phyloP scores from a whole-genome alignment of 2,797 vertebrate genomes.

The Amphiprion clarkii region DNA sequence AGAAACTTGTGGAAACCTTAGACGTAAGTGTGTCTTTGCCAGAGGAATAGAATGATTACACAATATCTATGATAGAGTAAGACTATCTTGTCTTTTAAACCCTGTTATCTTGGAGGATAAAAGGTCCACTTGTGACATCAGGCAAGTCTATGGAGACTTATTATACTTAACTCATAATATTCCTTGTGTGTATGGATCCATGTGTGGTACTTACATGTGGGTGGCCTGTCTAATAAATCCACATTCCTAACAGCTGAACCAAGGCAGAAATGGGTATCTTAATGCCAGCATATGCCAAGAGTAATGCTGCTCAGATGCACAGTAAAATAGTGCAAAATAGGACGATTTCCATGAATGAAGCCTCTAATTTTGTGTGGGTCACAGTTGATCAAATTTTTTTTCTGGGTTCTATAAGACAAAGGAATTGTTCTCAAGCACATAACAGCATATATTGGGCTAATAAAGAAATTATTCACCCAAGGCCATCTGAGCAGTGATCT shows the following conservation, averaged over 20 bases:
- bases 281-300: slow-evolving; percentile 2
- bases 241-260: slow-evolving; percentile 11
- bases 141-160: slow-evolving; percentile 7
- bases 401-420: slow-evolving; percentile 4
- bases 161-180: not conserved
- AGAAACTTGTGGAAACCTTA: not conserved
- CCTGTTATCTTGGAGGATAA: not conserved
- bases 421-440: slow-evolving; percentile 2
- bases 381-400: not conserved
- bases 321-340: slow-evolving; percentile 10
- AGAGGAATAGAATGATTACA: too few species aligned
- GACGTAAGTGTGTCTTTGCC: not conserved
- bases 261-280: slow-evolving; percentile 9
- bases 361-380: not conserved
- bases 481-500: not conserved
- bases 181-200: not conserved
- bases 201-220: slow-evolving; percentile 2
- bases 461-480: slow-evolving; percentile 25
- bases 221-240: slow-evolving; percentile 18
- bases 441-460: not conserved
- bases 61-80: not conserved
- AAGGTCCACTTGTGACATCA: slow-evolving; percentile 5
- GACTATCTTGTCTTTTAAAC: not conserved
- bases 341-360: slow-evolving; percentile 5
- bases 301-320: slow-evolving; percentile 21